A percentile compares a stretch with the other conserved stretches of the same genome.
These are phyloP conservation scores for Sapayoa aenigma DNA, from an alignment of 2,113 vertebrate species.

Conservation along the genomic window DNA sequence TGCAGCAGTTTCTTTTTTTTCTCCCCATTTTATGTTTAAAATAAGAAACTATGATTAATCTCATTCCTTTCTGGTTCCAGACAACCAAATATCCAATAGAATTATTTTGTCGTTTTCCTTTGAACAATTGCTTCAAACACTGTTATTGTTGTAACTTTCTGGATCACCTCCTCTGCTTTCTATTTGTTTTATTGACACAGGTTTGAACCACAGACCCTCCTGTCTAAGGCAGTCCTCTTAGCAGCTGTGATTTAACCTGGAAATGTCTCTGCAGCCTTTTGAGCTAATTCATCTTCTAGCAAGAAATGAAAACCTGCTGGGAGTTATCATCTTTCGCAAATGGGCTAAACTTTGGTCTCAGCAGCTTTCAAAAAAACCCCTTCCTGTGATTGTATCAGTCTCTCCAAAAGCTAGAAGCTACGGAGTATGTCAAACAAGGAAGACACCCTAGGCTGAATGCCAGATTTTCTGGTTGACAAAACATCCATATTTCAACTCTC, in stretches of 20 bases:
- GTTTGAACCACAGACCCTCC: not conserved
- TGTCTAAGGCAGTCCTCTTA: not conserved
- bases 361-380: not conserved
- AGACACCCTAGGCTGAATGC: not conserved
- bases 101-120: not conserved
- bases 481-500: not conserved
- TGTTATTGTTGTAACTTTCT: not conserved
- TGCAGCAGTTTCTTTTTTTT: not conserved
- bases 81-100: not conserved
- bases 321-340: not conserved
- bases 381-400: not conserved
- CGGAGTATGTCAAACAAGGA: not conserved
- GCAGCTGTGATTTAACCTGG: not conserved
- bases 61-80: not conserved
- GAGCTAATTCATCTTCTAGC: not conserved
- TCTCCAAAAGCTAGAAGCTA: not conserved
- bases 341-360: not conserved
- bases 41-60: not conserved
- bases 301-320: not conserved
- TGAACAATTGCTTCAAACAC: not conserved
- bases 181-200: not conserved
- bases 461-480: conserved; percentile 6
- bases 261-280: not conserved
- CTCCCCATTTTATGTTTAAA: not conserved
- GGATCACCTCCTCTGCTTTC: not conserved